Evolutionary conservation across 2,888 invertebrate species (phyloP).

Genomic region (Eristalis tenax): DNA sequence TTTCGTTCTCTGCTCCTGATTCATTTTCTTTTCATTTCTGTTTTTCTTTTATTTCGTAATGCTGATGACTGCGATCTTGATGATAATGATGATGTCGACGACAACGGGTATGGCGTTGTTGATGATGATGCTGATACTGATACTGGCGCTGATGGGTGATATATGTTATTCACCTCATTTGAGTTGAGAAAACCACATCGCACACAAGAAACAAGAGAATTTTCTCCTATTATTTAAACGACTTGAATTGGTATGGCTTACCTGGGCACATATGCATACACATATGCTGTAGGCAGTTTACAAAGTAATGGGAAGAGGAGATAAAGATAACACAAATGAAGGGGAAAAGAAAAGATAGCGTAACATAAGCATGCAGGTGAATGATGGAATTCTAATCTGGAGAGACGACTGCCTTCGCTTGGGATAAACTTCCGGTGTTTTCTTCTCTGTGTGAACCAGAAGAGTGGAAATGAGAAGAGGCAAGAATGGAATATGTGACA

Average conservation of each 20-base stretch:
- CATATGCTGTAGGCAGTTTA: slow-evolving; percentile 28
- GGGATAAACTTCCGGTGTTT: slow-evolving; percentile 50
- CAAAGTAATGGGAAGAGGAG: slow-evolving; percentile 25
- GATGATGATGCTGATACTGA: slow-evolving; percentile 30
- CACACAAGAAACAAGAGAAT: slow-evolving; percentile 22
- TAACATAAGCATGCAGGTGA: slow-evolving; percentile 52
- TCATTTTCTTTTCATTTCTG: not conserved
- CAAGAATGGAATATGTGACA: slow-evolving; percentile 6
- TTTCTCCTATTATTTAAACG: slow-evolving; percentile 8
- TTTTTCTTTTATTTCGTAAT: slow-evolving; percentile 20
- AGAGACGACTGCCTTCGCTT: slow-evolving; percentile 27
- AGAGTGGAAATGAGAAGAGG: not conserved
- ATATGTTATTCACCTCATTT: slow-evolving; percentile 65
- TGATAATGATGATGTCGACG: not conserved
- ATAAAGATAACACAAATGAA: slow-evolving; percentile 26
- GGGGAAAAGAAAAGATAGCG: slow-evolving; percentile 15
- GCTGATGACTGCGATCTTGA: slow-evolving; percentile 30
- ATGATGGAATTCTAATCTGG: slow-evolving; percentile 49
- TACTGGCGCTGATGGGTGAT: slow-evolving; percentile 31
- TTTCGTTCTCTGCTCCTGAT: slow-evolving; percentile 11
- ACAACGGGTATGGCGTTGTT: not conserved
- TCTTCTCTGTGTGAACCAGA: not conserved
- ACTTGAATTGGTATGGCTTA: not conserved
- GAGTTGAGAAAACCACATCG: slow-evolving; percentile 28
- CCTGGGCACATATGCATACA: not conserved